Conservation (phyloP, 2,113 vertebrate species). For the Heliornis fulica region DNA sequence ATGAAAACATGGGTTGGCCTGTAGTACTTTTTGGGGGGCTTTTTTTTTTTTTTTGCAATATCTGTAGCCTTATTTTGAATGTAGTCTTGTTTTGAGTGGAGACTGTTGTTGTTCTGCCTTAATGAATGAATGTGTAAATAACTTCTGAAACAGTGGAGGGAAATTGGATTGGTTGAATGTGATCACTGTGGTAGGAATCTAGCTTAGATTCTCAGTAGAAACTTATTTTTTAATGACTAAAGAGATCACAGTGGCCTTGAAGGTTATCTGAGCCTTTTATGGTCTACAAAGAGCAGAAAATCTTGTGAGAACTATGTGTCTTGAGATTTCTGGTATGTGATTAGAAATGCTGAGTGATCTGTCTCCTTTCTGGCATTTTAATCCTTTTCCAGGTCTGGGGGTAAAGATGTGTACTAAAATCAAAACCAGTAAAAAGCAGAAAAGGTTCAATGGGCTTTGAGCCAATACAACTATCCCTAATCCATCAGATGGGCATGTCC, state of each 20-base stretch:
- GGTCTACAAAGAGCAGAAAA: conserved; percentile 19
- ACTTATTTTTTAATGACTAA: background rate
- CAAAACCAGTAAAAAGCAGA: background rate
- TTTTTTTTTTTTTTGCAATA: background rate
- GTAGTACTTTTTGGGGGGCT: background rate
- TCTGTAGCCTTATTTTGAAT: background rate
- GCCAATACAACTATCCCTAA: background rate
- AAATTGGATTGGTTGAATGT: background rate
- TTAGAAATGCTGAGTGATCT: conserved; percentile 36
- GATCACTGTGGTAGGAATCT: background rate
- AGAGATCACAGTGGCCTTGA: conserved; percentile 5
- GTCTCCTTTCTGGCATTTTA: conserved; percentile 44
- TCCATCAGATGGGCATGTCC: background rate
- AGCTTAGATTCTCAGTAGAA: background rate
- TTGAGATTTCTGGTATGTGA: conserved; percentile 29
- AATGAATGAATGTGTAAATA: conserved; percentile 5
- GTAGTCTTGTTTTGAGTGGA: background rate
- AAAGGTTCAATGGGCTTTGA: background rate
- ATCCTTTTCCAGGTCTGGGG: conserved; percentile 11
- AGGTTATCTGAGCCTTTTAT: conserved; percentile 42
- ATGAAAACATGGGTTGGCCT: background rate
- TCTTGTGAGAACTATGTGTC: background rate
- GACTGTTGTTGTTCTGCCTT: background rate
- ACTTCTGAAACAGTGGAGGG: background rate
- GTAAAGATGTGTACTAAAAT: background rate